phyloP scores from a whole-genome alignment of 2,888 invertebrate genomes.

The Drosophila paramelanica region DNA sequence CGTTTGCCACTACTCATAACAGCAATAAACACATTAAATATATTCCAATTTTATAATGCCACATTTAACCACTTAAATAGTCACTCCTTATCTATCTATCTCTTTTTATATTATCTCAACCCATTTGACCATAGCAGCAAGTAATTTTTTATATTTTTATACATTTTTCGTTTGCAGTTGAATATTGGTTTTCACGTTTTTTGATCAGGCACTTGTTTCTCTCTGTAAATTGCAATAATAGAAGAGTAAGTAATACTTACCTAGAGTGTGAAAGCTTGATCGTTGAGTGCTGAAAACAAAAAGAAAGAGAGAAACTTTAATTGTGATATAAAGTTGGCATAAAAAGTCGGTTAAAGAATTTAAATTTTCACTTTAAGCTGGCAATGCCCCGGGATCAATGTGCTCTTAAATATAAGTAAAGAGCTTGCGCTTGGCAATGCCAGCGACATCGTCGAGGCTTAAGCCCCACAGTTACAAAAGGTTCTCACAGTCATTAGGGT shows the following conservation, averaged over 20 bases:
- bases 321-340: constrained; percentile 4
- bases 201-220: constrained; percentile 54
- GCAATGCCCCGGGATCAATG: constrained; percentile 27
- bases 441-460: constrained; percentile 39
- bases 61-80: too few species aligned
- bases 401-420: constrained; percentile 56
- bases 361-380: constrained; percentile 19
- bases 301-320: constrained; percentile 13
- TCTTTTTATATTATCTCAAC: too few species aligned
- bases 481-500: constrained; percentile 79
- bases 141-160: background rate
- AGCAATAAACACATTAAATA: constrained; percentile 16
- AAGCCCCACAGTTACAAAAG: constrained; percentile 51
- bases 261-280: constrained; percentile 19
- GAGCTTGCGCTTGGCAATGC: constrained; percentile 49
- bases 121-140: too few species aligned
- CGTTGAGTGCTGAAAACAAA: constrained; percentile 22
- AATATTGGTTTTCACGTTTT: background rate
- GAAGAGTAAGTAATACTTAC: constrained; percentile 29
- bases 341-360: constrained; percentile 38
- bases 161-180: background rate
- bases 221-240: background rate
- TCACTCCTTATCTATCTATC: too few species aligned
- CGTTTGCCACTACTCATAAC: constrained; percentile 9
- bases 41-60: constrained; percentile 5